A percentile compares a stretch with the other conserved stretches of the same genome.
Conservation (phyloP, 2,797 vertebrate species). For the Enteromius viviparus region DNA sequence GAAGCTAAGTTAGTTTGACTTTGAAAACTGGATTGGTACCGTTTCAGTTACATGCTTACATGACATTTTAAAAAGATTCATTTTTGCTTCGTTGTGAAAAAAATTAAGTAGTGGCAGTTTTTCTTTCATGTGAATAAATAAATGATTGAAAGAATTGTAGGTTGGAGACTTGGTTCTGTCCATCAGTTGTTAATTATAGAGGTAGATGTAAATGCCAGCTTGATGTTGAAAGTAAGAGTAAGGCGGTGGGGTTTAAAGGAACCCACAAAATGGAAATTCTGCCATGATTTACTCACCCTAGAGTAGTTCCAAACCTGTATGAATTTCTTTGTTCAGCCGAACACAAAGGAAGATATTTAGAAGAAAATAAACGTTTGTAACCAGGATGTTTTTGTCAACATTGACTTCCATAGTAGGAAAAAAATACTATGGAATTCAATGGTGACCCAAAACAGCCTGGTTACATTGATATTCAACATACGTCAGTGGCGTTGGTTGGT, state of each 20-base stretch:
- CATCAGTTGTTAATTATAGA: background rate
- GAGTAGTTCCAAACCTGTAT: too few relatives aligned
- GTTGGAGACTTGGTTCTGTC: background rate
- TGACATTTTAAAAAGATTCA: background rate
- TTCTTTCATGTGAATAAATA: background rate
- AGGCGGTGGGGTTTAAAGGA: background rate
- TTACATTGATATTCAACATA: background rate
- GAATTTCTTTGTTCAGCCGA: too few relatives aligned
- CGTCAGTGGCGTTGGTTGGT: background rate
- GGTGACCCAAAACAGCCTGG: too few relatives aligned
- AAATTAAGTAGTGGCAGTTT: background rate
- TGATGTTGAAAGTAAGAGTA: background rate
- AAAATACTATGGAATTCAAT: too few relatives aligned
- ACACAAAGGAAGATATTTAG: too few relatives aligned
- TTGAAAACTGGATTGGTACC: background rate
- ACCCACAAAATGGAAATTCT: too few relatives aligned
- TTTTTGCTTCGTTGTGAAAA: background rate
- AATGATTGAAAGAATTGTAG: background rate
- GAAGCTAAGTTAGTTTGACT: background rate
- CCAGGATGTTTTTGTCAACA: too few relatives aligned
- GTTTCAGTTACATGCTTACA: background rate
- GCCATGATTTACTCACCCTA: too few relatives aligned
- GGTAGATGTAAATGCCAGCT: background rate
- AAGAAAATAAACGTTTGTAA: too few relatives aligned
- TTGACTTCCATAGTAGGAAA: too few relatives aligned